phyloP scores from a whole-genome alignment of 2,797 vertebrate species.

The Fundulus diaphanus region DNA sequence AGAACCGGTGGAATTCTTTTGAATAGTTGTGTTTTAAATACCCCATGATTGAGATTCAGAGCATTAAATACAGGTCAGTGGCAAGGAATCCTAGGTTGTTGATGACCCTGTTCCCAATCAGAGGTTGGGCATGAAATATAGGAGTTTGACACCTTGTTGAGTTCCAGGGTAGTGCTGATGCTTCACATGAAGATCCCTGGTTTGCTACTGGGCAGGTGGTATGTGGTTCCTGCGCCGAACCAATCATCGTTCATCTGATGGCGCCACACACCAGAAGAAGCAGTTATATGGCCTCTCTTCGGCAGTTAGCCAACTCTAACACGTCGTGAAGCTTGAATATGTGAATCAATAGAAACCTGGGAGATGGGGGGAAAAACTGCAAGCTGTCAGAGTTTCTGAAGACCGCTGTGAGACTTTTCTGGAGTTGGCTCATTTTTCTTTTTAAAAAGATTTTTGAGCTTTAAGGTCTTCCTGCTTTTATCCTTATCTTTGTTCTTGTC shows the following conservation, averaged over 20 bases:
- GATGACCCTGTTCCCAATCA: not conserved
- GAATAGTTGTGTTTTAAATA: not conserved
- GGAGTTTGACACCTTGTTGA: not conserved
- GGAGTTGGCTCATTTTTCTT: slow-evolving; percentile 84
- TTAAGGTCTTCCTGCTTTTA: slow-evolving; percentile 91
- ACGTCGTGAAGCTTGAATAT: slow-evolving; percentile 14
- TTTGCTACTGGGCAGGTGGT: not conserved
- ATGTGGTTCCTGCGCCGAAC: not conserved
- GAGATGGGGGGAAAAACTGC: not conserved
- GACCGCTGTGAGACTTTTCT: slow-evolving; percentile 69
- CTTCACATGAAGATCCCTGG: not conserved
- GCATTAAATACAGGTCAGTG: not conserved
- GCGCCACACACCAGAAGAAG: not conserved
- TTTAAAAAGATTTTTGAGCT: slow-evolving; percentile 96
- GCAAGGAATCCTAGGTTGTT: not conserved
- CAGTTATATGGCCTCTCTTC: not conserved
- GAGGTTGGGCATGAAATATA: not conserved
- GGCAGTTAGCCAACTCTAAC: not conserved
- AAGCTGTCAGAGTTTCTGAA: slow-evolving; percentile 72
- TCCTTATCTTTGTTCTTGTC: slow-evolving; percentile 83
- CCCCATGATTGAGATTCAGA: not conserved
- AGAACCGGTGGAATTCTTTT: not conserved
- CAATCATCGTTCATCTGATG: not conserved
- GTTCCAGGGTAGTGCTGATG: not conserved
- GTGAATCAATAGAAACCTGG: slow-evolving; percentile 17